Evolutionary conservation across 1,140 invertebrate genomes (phyloP).

Genomic region (Trinorchestia longiramus): DNA sequence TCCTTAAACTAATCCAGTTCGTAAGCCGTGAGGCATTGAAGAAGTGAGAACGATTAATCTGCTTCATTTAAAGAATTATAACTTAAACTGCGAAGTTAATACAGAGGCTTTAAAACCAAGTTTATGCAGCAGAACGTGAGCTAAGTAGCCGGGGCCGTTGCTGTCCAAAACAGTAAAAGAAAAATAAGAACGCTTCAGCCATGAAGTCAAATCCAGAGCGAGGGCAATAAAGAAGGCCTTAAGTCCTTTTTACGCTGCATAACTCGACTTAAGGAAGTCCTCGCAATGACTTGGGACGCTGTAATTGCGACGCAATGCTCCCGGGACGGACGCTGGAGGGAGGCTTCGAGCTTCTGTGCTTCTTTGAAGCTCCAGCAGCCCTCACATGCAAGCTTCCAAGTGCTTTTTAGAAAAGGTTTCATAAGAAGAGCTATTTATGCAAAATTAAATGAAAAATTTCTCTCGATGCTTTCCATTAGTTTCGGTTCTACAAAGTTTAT

Average conservation of each 20-base stretch:
- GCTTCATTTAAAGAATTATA: not conserved
- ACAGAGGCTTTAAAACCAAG: not conserved
- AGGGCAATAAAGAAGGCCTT: not conserved
- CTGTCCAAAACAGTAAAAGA: not conserved
- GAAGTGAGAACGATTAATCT: not conserved
- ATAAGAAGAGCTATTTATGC: too few species aligned
- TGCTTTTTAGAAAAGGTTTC: too few species aligned
- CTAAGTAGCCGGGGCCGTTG: not conserved
- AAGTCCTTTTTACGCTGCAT: slow-evolving; percentile 7
- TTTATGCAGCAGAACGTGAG: not conserved
- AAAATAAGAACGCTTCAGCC: not conserved
- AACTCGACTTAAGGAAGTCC: not conserved
- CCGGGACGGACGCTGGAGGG: not conserved
- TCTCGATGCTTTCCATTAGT: too few species aligned
- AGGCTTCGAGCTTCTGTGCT: not conserved
- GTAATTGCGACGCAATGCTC: not conserved
- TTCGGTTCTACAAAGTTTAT: not conserved
- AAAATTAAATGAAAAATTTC: too few species aligned
- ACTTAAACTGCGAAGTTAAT: not conserved
- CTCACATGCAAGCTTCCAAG: too few species aligned
- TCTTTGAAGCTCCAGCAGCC: not conserved
- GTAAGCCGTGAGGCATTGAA: not conserved
- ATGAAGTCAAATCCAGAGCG: not conserved
- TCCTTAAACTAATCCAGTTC: not conserved
- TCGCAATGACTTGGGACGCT: not conserved